Evolutionary conservation across 1,140 invertebrate genomes (phyloP).

Genomic region (Eubasilissa regina): DNA sequence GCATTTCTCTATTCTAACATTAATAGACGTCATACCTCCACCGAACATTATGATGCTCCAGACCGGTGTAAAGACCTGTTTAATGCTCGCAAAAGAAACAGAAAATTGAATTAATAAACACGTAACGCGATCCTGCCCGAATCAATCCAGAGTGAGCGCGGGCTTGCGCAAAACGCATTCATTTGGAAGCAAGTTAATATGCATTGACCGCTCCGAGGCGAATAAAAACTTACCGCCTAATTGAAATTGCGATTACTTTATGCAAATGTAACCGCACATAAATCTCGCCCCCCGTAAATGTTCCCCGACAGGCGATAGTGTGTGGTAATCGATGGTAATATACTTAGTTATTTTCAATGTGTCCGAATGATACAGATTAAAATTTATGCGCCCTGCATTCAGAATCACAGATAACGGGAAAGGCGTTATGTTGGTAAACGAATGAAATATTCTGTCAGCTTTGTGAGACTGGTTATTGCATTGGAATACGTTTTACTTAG

Average conservation of each 20-base stretch:
- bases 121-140: conserved; percentile 10
- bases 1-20: too few relatives aligned
- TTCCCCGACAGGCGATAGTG: conserved; percentile 22
- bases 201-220: conserved; percentile 54
- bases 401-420: conserved; percentile 17
- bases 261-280: conserved; percentile 54
- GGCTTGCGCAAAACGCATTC: conserved; percentile 28
- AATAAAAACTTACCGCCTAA: conserved; percentile 59
- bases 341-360: conserved; percentile 8
- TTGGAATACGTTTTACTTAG: too few relatives aligned
- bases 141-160: not conserved
- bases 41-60: not conserved
- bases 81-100: conserved; percentile 19
- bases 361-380: conserved; percentile 14
- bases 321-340: conserved; percentile 43
- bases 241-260: conserved; percentile 60
- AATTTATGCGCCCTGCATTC: conserved; percentile 14
- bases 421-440: conserved; percentile 20
- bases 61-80: not conserved
- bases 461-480: conserved; percentile 17
- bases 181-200: conserved; percentile 43
- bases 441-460: not conserved
- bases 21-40: too few relatives aligned
- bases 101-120: conserved; percentile 19
- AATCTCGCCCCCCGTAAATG: conserved; percentile 50